phyloP scores from a whole-genome alignment of 1,140 invertebrate species.

The Neodiprion virginianus region DNA sequence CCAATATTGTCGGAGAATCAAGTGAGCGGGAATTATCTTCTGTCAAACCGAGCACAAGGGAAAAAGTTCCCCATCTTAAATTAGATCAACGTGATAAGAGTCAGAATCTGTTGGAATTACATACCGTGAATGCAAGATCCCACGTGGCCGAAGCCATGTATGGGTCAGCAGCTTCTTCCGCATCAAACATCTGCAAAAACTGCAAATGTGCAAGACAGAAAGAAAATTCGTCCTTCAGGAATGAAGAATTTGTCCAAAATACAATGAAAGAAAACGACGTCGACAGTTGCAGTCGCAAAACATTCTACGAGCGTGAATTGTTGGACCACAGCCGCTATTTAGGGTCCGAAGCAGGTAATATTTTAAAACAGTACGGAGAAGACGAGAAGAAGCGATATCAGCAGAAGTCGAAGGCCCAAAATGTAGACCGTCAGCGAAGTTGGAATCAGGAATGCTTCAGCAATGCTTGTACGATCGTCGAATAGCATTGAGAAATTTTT shows the following conservation, averaged over 20 bases:
- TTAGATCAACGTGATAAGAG: neutral
- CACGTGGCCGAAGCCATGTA: neutral
- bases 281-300: neutral
- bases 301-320: neutral
- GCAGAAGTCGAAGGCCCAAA: neutral
- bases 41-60: neutral
- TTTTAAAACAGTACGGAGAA: neutral
- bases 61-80: neutral
- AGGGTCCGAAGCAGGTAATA: neutral
- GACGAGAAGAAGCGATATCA: neutral
- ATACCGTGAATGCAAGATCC: neutral
- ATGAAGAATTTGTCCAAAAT: neutral
- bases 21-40: neutral
- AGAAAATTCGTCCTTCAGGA: neutral
- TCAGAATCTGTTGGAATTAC: neutral
- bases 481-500: too few species aligned
- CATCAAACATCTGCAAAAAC: conserved; percentile 13
- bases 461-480: too few species aligned
- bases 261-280: neutral
- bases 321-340: neutral
- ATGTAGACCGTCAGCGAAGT: neutral
- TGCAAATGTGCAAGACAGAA: conserved; percentile 16
- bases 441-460: too few species aligned
- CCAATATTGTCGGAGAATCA: neutral
- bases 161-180: neutral